These are phyloP conservation scores for Lathamus discolor DNA, from an alignment of 2,113 vertebrate species.

Conservation along the genomic window DNA sequence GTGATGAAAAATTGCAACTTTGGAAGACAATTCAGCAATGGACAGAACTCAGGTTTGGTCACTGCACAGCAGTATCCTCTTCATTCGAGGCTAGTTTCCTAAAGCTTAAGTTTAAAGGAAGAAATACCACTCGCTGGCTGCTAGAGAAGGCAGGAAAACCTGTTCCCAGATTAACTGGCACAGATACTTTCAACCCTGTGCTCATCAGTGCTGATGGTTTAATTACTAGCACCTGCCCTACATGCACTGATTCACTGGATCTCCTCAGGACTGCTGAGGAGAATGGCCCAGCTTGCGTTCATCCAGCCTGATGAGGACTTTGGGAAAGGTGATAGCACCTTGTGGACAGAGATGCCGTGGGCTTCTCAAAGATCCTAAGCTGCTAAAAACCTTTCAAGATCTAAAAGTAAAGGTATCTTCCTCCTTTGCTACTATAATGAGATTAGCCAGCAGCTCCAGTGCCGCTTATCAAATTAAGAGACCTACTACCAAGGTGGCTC, in stretches of 20 bases:
- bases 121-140: not conserved
- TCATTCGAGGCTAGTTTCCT: not conserved
- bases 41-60: not conserved
- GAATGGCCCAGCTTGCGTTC: not conserved
- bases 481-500: not conserved
- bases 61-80: not conserved
- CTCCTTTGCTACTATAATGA: not conserved
- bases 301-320: not conserved
- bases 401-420: not conserved
- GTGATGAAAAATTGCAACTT: not conserved
- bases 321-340: not conserved
- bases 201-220: not conserved
- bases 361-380: not conserved
- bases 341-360: not conserved
- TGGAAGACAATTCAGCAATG: not conserved
- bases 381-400: not conserved
- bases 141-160: not conserved
- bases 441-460: not conserved
- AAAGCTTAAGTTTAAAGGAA: not conserved
- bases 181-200: not conserved
- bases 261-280: not conserved
- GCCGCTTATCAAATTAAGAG: not conserved
- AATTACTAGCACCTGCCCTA: not conserved
- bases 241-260: fast-evolving
- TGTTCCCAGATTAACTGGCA: not conserved